A percentile compares a stretch with the other conserved stretches of the same genome.
Evolutionary conservation across 2,888 invertebrate species (phyloP).

Genomic region (Ophion ellenae): DNA sequence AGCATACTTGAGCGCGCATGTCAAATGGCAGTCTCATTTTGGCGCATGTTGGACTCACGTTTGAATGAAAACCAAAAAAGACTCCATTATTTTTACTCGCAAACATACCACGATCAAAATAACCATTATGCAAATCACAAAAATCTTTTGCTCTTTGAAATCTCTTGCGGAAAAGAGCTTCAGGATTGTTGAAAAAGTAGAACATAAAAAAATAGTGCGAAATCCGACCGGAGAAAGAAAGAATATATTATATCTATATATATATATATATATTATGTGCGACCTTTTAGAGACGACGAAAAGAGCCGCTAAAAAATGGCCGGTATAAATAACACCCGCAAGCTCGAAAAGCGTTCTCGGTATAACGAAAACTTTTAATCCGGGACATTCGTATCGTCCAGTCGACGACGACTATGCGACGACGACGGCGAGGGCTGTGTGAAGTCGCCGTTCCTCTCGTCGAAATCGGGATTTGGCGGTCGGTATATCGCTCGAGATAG

Average conservation of each 20-base stretch:
- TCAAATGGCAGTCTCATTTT: background rate
- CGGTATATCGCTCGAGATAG: conserved; percentile 38
- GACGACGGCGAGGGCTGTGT: background rate
- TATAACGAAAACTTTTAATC: conserved; percentile 73
- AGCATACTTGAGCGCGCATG: too few species aligned
- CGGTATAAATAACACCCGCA: conserved; percentile 69
- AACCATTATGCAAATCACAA: background rate
- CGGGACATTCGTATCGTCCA: conserved; percentile 72
- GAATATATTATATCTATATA: background rate
- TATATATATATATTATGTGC: background rate
- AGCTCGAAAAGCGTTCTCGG: conserved; percentile 58
- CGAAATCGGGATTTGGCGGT: conserved; percentile 49
- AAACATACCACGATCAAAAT: too few species aligned
- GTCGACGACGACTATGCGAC: conserved; percentile 48
- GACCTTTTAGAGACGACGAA: conserved; percentile 43
- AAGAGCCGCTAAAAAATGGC: conserved; percentile 67
- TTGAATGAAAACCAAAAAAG: background rate
- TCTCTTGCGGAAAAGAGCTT: conserved; percentile 20
- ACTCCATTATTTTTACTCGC: background rate
- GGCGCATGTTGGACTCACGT: too few species aligned
- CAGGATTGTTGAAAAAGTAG: conserved; percentile 25
- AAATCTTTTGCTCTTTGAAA: conserved; percentile 13
- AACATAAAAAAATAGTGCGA: conserved; percentile 26
- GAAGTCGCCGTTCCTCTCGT: conserved; percentile 38
- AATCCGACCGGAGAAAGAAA: background rate